Evolutionary conservation across 2,797 vertebrate genomes (phyloP), one percentile per base, ranked within the genome.

Genomic region (Helostoma temminkii): DNA sequence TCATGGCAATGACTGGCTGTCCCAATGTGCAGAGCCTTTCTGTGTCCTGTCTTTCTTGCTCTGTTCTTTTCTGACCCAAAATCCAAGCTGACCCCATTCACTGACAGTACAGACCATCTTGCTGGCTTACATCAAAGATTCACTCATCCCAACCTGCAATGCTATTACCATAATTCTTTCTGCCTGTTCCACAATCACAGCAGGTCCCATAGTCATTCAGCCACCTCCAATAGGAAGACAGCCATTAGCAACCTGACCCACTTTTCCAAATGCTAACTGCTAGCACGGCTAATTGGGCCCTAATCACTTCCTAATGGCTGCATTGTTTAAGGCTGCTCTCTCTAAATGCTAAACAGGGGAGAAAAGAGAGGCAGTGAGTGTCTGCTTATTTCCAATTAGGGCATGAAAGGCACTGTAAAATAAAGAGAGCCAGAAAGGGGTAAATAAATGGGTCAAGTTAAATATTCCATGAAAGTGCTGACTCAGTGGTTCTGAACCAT

Each of bases 271-370:
- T 69, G 84, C 88, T 89, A 89, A 87, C 85, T 71, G 80, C 90
- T 89, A 84, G 84, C 85, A 87, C 76, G 73, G 86, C 90, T 93
- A 94, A 94, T 94, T 93, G 91, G 88, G 76, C 81, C 56, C 82
- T 90, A 94, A 94, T 93, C 89, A 92, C 89, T 84, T 92, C 86
- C 91, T 94, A 93, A 93, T 92, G 85, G 86, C 63, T 24, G 71
- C 88, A 84, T 92, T 93, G 91, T 94, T 91, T 91, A 66, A 78
- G 83, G 73, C 67, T 83, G 69, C 63, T 78, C 76, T 88, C 58
- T 12, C 79, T 91, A 89, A 89, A 92, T 81, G 70, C 81, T 80
- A 72, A 91, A 86, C 65, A 75, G 83, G 67, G 46, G 67, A 74
- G 68, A 76, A 30, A 65, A 39, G 67, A 47, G 53, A 77, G 36